Evolutionary conservation across 2,888 invertebrate genomes (phyloP).

Genomic region (Hemithea aestivaria): DNA sequence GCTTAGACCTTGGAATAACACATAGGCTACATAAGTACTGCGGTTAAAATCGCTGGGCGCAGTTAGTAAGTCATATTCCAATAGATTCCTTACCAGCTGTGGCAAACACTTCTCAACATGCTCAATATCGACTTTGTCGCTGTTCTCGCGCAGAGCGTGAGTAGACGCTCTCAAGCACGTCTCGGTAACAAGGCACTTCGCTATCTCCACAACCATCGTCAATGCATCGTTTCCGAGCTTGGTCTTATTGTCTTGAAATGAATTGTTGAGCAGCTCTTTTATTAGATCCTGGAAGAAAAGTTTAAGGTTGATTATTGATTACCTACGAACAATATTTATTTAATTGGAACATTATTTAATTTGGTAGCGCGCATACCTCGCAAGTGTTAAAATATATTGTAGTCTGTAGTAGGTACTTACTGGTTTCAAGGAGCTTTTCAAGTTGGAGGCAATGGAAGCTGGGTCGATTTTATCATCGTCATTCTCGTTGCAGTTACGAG

Average conservation of each 20-base stretch:
- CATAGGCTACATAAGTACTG: no score
- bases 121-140: constrained; percentile 67
- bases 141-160: constrained; percentile 67
- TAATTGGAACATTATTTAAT: no score
- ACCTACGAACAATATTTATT: no score
- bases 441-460: constrained; percentile 50
- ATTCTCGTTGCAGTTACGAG: constrained; percentile 53
- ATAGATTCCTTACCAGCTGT: constrained; percentile 77
- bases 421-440: constrained; percentile 56
- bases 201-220: constrained; percentile 72
- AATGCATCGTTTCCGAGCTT: constrained; percentile 76
- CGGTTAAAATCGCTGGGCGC: no score
- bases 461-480: constrained; percentile 58
- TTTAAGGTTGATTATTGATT: no score
- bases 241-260: constrained; percentile 75
- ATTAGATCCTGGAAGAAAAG: constrained; percentile 64
- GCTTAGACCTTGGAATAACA: no score
- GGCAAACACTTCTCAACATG: constrained; percentile 78
- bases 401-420: constrained; percentile 33
- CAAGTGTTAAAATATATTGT: background rate
- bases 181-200: constrained; percentile 76
- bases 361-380: no score
- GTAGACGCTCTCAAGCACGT: constrained; percentile 73
- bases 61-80: no score
- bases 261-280: constrained; percentile 72